These are phyloP conservation scores for Nestor notabilis DNA, from an alignment of 2,113 vertebrate genomes.

Conservation along the genomic window DNA sequence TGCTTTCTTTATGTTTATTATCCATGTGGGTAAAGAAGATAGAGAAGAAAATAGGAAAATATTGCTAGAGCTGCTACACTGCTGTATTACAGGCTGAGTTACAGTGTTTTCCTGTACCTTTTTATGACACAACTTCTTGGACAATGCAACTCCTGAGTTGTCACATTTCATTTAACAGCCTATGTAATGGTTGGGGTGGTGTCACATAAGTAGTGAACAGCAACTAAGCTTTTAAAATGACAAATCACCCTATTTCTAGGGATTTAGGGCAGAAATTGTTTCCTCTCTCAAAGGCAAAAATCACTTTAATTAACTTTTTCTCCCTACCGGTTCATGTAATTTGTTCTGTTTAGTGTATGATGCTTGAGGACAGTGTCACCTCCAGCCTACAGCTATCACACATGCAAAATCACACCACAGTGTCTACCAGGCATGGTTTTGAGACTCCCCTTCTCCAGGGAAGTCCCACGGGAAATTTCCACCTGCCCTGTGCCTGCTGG, in stretches of 20 bases:
- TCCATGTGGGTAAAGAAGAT: neutral
- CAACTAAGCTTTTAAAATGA: neutral
- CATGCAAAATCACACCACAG: rapidly evolving
- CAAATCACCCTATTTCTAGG: neutral
- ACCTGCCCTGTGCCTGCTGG: neutral
- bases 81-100: neutral
- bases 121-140: neutral
- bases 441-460: neutral
- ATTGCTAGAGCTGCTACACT: neutral
- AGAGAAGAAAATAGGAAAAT: neutral
- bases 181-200: neutral
- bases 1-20: neutral
- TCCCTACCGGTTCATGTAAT: neutral
- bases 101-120: neutral
- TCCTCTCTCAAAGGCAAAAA: neutral
- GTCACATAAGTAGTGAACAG: neutral
- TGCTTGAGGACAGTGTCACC: rapidly evolving
- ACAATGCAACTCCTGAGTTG: neutral
- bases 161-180: neutral
- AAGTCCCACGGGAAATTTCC: neutral
- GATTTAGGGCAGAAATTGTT: neutral
- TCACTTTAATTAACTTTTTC: neutral
- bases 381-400: neutral
- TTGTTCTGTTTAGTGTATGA: neutral
- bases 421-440: neutral